Conservation (phyloP, 2,113 vertebrate species). For the Tricholaema leucomelas region DNA sequence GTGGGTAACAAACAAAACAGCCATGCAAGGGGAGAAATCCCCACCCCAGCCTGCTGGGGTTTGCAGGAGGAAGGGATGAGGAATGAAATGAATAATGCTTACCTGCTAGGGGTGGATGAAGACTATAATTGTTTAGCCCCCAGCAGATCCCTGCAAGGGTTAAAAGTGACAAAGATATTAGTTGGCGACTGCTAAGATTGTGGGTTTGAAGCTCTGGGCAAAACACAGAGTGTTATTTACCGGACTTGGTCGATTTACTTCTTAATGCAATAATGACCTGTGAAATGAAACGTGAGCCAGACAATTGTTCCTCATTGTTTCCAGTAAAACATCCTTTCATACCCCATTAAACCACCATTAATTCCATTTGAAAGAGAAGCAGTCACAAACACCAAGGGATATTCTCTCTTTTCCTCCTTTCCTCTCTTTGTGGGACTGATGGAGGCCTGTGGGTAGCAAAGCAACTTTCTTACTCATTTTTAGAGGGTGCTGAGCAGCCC, state of each 20-base stretch:
- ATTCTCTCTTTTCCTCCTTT: constrained; percentile 42
- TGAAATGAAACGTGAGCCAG: constrained; percentile 86
- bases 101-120: constrained; percentile 79
- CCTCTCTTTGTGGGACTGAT: constrained; percentile 7
- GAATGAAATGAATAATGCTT: constrained; percentile 77
- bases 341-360: constrained; percentile 85
- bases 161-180: constrained; percentile 82
- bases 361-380: constrained; percentile 79
- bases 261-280: constrained; percentile 90
- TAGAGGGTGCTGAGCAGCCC: neutral
- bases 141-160: constrained; percentile 79
- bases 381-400: constrained; percentile 58
- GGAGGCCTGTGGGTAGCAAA: neutral
- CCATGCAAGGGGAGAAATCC: constrained; percentile 55
- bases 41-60: constrained; percentile 59
- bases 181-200: constrained; percentile 73
- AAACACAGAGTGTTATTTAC: constrained; percentile 85
- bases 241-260: constrained; percentile 87
- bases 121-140: constrained; percentile 79
- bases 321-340: constrained; percentile 84
- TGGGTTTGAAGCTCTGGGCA: constrained; percentile 80
- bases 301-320: constrained; percentile 87
- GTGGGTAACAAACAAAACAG: constrained; percentile 79
- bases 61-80: constrained; percentile 67
- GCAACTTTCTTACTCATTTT: neutral